phyloP scores from a whole-genome alignment of 2,888 invertebrate genomes.

The Lithodes maja region DNA sequence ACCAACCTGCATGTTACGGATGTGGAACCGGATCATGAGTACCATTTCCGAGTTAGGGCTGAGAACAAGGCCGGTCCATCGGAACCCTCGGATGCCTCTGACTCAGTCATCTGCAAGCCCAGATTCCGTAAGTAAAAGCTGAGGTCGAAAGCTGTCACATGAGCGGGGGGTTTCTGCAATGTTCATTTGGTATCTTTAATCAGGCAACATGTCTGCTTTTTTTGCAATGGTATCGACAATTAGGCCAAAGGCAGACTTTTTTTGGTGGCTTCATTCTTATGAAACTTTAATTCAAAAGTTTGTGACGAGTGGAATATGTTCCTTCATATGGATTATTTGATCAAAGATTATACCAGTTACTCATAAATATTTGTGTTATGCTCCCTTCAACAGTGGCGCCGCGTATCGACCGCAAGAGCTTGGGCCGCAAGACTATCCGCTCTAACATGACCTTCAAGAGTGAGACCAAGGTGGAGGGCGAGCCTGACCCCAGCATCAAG shows the following conservation, averaged over 20 bases:
- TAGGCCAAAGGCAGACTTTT: no score
- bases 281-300: neutral
- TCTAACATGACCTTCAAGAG: slow-evolving; percentile 91
- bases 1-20: slow-evolving; percentile 85
- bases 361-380: no score
- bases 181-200: no score
- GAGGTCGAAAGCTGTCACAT: no score
- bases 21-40: slow-evolving; percentile 89
- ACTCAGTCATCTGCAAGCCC: slow-evolving; percentile 89
- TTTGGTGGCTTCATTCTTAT: neutral
- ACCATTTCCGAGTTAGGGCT: slow-evolving; percentile 92
- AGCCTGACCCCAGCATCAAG: slow-evolving; percentile 93
- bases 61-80: slow-evolving; percentile 94
- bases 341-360: no score
- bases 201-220: no score
- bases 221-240: no score
- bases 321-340: no score
- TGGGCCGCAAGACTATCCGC: slow-evolving; percentile 90
- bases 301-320: no score
- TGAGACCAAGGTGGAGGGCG: slow-evolving; percentile 95
- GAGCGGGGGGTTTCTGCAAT: no score
- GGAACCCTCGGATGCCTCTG: slow-evolving; percentile 90
- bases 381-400: slow-evolving; percentile 85
- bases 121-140: slow-evolving; percentile 82
- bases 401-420: slow-evolving; percentile 95